Base-by-base conservation (phyloP, 2,888 invertebrate species). In the Spodoptera picta region DNA sequence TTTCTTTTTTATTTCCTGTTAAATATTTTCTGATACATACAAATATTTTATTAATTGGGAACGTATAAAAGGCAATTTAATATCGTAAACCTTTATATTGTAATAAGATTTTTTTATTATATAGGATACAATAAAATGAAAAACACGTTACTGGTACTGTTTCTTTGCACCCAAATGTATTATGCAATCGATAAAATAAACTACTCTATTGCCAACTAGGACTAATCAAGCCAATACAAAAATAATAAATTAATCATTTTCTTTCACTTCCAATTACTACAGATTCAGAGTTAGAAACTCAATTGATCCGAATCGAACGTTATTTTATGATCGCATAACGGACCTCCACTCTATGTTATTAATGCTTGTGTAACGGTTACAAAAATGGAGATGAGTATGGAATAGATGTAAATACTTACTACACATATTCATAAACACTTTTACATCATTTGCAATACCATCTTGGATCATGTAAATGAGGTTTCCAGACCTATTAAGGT, bases 401-500 rank as follows among this genome's bases (percentile, higher is more conserved):
- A 45, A 53, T 47, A 36, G 14, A 9, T 19, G 47, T 23, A 31
- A 3, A 14, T 24, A 42, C 41, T 6, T 51, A 41, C 41, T 27
- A 46, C 5, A 31, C 23, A n/a, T 46, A 45, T 10, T 43, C 11
- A 53, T 19, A 14, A 45, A 53, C 19, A 44, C 36, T 56, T 47
- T 54, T 14, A 9, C 53, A 43, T 47, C 23, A 19, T 36, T 48
- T n/a, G 52, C 56, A 41, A 54, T 54, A 57, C 42, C 43, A 56
- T 48, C 24, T 46, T 46, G 23, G 31, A 27, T 51, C 23, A 56
- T 41, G 46, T 44, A 57, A 52, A 67, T 72, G 72, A 63, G 69
- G 47, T 65, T 50, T 66, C 58, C 49, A 60, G 53, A 63, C 43
- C 14, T 74, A 76, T 58, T 64, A 69, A 62, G 58, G 41, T 54